These are phyloP conservation scores for Ametastegia equiseti DNA, from an alignment of 2,888 invertebrate genomes.

Conservation along the genomic window DNA sequence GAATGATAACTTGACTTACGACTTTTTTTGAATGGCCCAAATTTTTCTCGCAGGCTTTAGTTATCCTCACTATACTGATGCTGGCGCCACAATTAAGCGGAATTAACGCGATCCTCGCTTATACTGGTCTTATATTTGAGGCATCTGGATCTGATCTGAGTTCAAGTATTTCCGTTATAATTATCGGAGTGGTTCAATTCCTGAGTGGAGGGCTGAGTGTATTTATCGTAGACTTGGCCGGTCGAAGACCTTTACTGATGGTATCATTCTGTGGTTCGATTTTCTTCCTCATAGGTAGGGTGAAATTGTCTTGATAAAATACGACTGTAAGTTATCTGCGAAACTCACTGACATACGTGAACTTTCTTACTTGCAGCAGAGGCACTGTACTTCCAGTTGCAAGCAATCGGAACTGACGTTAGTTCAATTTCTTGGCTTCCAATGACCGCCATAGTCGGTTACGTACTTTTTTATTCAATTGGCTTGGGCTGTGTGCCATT, in stretches of 20 bases:
- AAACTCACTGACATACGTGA: neutral
- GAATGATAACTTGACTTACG: neutral
- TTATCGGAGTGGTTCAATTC: slow-evolving; percentile 41
- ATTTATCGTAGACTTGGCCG: slow-evolving; percentile 50
- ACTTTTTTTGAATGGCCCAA: neutral
- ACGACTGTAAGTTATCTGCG: neutral
- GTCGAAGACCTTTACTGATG: slow-evolving; percentile 52
- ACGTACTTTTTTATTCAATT: neutral
- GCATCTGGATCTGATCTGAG: neutral
- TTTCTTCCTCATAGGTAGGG: slow-evolving; percentile 30
- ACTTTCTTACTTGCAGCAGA: slow-evolving; percentile 6
- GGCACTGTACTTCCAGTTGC: slow-evolving; percentile 22
- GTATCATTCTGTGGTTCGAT: slow-evolving; percentile 26
- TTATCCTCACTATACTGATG: slow-evolving; percentile 40
- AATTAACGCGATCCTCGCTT: slow-evolving; percentile 30
- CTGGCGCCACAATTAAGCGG: slow-evolving; percentile 54
- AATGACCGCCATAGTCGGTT: slow-evolving; percentile 16
- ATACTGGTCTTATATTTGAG: slow-evolving; percentile 23
- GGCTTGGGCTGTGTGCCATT: slow-evolving; percentile 53
- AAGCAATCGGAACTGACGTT: neutral
- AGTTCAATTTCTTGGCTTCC: slow-evolving; percentile 31
- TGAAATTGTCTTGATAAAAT: neutral
- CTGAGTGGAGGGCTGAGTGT: neutral
- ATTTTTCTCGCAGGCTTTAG: slow-evolving; percentile 14
- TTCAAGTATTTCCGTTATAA: slow-evolving; percentile 1